Evolutionary conservation across 2,888 invertebrate species (phyloP), one percentile per base, ranked within the genome.

Genomic region (Chironomus riparius): DNA sequence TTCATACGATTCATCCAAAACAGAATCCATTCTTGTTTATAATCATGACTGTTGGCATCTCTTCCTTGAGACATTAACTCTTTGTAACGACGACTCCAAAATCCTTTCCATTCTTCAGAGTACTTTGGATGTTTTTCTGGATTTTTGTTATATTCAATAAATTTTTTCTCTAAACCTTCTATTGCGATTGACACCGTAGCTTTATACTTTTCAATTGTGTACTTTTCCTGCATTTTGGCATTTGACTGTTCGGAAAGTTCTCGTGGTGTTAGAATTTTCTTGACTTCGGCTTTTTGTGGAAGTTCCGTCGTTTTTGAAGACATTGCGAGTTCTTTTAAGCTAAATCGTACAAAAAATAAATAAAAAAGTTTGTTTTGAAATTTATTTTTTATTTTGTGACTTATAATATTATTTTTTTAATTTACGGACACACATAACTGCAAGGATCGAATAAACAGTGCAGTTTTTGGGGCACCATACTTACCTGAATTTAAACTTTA

Each of bases 41-140:
- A 95, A 81, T 95, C 94, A 81, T 94, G 89, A 78, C 90, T 90
- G 47, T 90, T 87, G 0, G 92, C 90, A 81, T 95, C 93, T 47
- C 80, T 77, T 85, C 88, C 86, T n/a, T 68, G n/a, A 4, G 87
- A 84, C 81, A 92, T 91, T 73, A 93, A 84, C 82, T 93, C 92
- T 81, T 92, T 92, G 81, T 92, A 93, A 1, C 93, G 88, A 10
- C 88, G 86, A 82, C 93, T 93, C 94, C 94, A 95, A 82, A 94
- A 94, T 81, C 90, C 90, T 81, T 94, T 94, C 95, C 95, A 95
- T 81, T 95, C 95, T 69, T 93, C 92, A 0, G 92, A 91, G 82
- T 95, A 95, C 3, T 91, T 87, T 0, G 94, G 94, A 84, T 95
- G 94, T 79, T 93, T 94, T 81, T 95, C 94, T 0, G 95, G 95